Evolutionary conservation across 2,888 invertebrate species (phyloP).

Genomic region (Tetranychus piercei): DNA sequence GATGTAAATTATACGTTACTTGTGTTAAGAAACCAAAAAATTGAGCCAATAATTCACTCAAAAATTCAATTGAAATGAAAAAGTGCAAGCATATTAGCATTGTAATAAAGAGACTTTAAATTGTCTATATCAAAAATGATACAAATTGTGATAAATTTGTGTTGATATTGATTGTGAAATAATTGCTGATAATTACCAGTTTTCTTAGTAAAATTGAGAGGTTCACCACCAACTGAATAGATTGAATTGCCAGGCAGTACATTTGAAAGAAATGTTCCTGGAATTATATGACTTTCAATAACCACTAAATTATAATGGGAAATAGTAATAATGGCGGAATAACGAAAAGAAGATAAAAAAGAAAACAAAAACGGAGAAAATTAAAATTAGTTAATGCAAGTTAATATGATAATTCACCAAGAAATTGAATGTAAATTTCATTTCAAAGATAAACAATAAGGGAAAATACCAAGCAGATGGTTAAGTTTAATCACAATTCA

Average conservation of each 20-base stretch:
- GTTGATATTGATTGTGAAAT: too few relatives aligned
- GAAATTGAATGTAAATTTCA: too few relatives aligned
- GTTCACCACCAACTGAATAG: slow-evolving; percentile 27
- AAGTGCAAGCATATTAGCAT: too few relatives aligned
- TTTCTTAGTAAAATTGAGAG: slow-evolving; percentile 26
- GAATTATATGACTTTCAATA: slow-evolving; percentile 30
- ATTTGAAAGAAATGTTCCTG: slow-evolving; percentile 28
- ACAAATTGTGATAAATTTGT: too few relatives aligned
- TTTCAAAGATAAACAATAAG: too few relatives aligned
- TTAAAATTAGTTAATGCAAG: neutral
- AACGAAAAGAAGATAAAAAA: neutral
- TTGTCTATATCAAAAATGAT: too few relatives aligned
- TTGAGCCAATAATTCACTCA: too few relatives aligned
- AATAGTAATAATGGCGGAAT: neutral
- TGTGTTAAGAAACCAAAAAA: too few relatives aligned
- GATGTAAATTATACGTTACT: neutral
- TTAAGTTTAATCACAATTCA: too few relatives aligned
- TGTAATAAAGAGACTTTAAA: too few relatives aligned
- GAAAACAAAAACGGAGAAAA: neutral
- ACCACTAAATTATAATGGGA: slow-evolving; percentile 25
- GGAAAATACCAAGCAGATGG: too few relatives aligned
- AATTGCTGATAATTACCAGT: slow-evolving; percentile 23
- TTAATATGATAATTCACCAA: neutral
- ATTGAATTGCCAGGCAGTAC: slow-evolving; percentile 27
- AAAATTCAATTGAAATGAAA: too few relatives aligned